Evolutionary conservation across 35 echinoderm and acorn worm genomes (phyloP), one percentile per base, ranked within the genome.

Genomic region (Heliocidaris erythrogramma): DNA sequence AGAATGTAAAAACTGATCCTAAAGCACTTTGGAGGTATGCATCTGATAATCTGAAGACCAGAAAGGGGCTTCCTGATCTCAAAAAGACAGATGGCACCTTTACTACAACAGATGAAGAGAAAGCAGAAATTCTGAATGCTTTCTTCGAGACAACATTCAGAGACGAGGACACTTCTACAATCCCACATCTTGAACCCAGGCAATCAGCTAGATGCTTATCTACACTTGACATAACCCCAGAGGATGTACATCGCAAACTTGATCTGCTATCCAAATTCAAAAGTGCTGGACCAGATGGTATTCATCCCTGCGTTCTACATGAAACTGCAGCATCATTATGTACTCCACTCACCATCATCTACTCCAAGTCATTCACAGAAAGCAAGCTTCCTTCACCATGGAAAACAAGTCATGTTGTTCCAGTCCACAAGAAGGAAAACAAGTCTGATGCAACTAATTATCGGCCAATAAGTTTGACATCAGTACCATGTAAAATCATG

Each of bases 401-500:
- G n/a, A n/a, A n/a, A n/a, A n/a, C n/a, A n/a, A n/a, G n/a, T n/a
- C n/a, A n/a, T n/a, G n/a, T n/a, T n/a, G n/a, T n/a, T n/a, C n/a
- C n/a, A n/a, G n/a, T n/a, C n/a, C n/a, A n/a, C n/a, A n/a, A n/a
- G n/a, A n/a, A n/a, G n/a, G n/a, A n/a, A n/a, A n/a, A n/a, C n/a
- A n/a, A n/a, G n/a, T n/a, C n/a, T n/a, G n/a, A n/a, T n/a, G n/a
- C n/a, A n/a, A n/a, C n/a, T n/a, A n/a, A n/a, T n/a, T 86, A 94
- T 35, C 61, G 94, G 18, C 94, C 94, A 59, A 86, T 95, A 27
- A 95, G 94, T 59, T 42, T 95, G 27, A 95, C 94, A 29, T 53
- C 69, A 14, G 86, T 95, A 2, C 49, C 88, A n/a, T n/a, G n/a
- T n/a, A n/a, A n/a, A n/a, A n/a, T n/a, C n/a, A n/a, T n/a, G n/a